A percentile compares a stretch with the other conserved stretches of the same genome.
These are phyloP conservation scores for Falco peregrinus DNA, from an alignment of 2,797 vertebrate genomes.

Conservation along the genomic window DNA sequence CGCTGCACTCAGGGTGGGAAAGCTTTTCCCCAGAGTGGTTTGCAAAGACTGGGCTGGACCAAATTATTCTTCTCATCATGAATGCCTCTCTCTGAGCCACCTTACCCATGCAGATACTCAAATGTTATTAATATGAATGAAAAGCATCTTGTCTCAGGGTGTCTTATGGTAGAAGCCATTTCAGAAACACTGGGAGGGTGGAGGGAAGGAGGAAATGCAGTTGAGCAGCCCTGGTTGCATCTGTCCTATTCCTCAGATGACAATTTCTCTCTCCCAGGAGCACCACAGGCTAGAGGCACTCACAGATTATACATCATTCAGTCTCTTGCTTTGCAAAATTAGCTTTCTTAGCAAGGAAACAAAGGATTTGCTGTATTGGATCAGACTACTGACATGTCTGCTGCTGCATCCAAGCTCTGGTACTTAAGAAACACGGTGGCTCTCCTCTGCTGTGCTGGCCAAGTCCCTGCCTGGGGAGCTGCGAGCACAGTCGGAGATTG, in stretches of 20 bases:
- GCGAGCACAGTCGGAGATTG: neutral
- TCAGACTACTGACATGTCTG: conserved; percentile 3
- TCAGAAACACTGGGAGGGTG: conserved; percentile 36
- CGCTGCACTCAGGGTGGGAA: conserved; percentile 6
- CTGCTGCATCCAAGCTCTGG: conserved; percentile 14
- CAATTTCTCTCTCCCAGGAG: conserved; percentile 53
- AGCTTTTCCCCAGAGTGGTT: conserved; percentile 50
- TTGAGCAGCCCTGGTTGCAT: neutral
- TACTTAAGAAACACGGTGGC: neutral
- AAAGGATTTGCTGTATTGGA: conserved; percentile 57
- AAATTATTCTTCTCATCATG: conserved; percentile 58
- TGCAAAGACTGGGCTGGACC: conserved; percentile 43
- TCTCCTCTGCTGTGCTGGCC: conserved; percentile 16
- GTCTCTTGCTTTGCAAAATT: conserved; percentile 18
- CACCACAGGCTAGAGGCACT: conserved; percentile 9
- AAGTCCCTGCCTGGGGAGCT: neutral
- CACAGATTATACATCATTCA: conserved; percentile 15
- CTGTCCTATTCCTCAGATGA: conserved; percentile 4
- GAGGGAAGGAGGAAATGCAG: conserved; percentile 15
- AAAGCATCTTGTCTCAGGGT: conserved; percentile 50
- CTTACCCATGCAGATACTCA: conserved; percentile 54
- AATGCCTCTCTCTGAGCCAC: conserved; percentile 49
- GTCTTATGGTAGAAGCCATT: conserved; percentile 50
- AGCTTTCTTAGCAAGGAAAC: conserved; percentile 54
- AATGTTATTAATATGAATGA: conserved; percentile 65